These are phyloP conservation scores for Drosophila elegans DNA, from an alignment of 1,140 invertebrate species.

Conservation along the genomic window DNA sequence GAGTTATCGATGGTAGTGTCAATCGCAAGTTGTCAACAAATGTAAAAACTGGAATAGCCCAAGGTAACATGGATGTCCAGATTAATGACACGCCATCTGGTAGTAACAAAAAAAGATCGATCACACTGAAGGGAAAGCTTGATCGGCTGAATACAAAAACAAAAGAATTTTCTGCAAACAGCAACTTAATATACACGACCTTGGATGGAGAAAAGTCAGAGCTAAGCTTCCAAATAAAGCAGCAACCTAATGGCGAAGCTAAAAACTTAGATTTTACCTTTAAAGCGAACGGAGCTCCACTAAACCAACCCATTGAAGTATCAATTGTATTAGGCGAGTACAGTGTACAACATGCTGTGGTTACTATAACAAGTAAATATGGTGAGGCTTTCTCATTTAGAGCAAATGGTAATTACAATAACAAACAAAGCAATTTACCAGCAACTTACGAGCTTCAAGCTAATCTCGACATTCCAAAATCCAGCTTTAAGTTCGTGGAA, in stretches of 20 bases:
- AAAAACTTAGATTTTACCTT: slow-evolving; percentile 56
- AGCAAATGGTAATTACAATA: slow-evolving; percentile 84
- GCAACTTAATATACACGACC: slow-evolving; percentile 76
- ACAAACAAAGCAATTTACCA: slow-evolving; percentile 82
- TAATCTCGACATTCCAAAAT: slow-evolving; percentile 85
- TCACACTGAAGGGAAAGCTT: slow-evolving; percentile 84
- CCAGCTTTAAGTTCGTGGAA: slow-evolving; percentile 85
- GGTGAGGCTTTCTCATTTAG: slow-evolving; percentile 40
- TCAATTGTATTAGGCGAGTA: slow-evolving; percentile 64
- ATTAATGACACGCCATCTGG: slow-evolving; percentile 68
- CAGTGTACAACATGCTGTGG: slow-evolving; percentile 48
- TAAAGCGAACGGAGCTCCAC: slow-evolving; percentile 75
- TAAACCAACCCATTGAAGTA: slow-evolving; percentile 80
- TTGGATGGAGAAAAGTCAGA: slow-evolving; percentile 78
- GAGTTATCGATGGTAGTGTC: slow-evolving; percentile 75
- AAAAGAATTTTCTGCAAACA: slow-evolving; percentile 79
- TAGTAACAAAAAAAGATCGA: slow-evolving; percentile 84
- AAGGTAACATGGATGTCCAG: slow-evolving; percentile 76
- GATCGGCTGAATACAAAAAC: slow-evolving; percentile 85
- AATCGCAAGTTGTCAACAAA: slow-evolving; percentile 75
- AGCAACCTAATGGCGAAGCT: slow-evolving; percentile 67
- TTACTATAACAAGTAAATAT: slow-evolving; percentile 61
- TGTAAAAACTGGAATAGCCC: slow-evolving; percentile 60
- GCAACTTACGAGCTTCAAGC: slow-evolving; percentile 72
- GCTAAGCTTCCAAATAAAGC: slow-evolving; percentile 57